A percentile compares a stretch with the other conserved stretches of the same genome.
Evolutionary conservation across 2,113 vertebrate genomes (phyloP).

Genomic region (Gracilinanus agilis): DNA sequence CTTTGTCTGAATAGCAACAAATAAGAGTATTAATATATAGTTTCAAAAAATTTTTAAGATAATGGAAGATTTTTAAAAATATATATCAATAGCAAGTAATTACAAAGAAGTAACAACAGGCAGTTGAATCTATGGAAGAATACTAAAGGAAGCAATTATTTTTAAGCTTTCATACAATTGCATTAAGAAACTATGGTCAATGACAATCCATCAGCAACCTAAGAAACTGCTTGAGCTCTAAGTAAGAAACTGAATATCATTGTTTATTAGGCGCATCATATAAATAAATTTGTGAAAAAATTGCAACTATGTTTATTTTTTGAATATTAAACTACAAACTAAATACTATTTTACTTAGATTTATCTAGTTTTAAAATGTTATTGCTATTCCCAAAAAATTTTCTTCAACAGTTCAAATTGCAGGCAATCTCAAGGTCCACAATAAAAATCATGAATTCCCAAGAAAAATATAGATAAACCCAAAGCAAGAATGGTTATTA

Average conservation of each 20-base stretch:
- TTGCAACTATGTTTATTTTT: background rate
- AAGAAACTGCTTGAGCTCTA: background rate
- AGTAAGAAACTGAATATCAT: background rate
- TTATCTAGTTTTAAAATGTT: background rate
- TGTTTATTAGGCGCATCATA: background rate
- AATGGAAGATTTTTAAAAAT: background rate
- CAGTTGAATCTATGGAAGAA: rapidly evolving
- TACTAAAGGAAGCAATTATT: background rate
- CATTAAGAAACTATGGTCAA: rapidly evolving
- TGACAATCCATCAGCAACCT: background rate
- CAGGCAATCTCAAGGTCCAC: background rate
- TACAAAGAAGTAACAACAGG: rapidly evolving
- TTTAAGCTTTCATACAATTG: background rate
- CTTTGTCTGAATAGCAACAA: no score
- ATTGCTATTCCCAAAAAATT: background rate
- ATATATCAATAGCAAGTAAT: background rate
- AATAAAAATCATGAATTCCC: background rate
- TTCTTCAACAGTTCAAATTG: background rate
- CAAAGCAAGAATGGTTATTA: background rate
- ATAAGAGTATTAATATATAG: rapidly evolving
- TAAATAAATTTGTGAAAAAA: background rate
- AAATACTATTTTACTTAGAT: background rate
- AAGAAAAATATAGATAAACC: background rate
- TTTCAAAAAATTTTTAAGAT: background rate
- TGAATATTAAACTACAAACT: background rate